These are phyloP conservation scores for Adineta ricciae DNA, from an alignment of 2,888 invertebrate species.

Conservation along the genomic window DNA sequence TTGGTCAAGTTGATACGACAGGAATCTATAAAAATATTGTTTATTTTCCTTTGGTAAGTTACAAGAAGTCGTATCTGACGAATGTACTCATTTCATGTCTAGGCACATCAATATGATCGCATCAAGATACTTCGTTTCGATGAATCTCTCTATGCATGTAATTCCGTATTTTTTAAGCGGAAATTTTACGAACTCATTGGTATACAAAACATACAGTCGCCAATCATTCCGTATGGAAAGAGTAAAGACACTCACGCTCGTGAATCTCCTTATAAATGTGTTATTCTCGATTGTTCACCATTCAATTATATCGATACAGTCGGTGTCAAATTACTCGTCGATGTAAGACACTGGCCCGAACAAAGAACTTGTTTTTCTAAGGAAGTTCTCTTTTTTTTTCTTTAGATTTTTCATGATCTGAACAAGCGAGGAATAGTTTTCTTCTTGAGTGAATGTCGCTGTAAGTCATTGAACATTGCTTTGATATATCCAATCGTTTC, in stretches of 20 bases:
- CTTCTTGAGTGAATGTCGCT: not conserved
- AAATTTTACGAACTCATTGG: not conserved
- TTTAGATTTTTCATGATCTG: not conserved
- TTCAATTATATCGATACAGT: slow-evolving; percentile 45
- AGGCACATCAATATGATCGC: not conserved
- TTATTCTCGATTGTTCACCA: slow-evolving; percentile 49
- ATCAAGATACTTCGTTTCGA: slow-evolving; percentile 7
- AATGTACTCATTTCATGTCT: no score
- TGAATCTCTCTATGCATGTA: slow-evolving; percentile 1
- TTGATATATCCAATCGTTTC: not conserved
- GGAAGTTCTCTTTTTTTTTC: not conserved
- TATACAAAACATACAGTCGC: not conserved
- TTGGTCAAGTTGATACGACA: not conserved
- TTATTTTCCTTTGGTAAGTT: not conserved
- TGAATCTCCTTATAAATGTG: slow-evolving; percentile 9
- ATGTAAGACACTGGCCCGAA: slow-evolving; percentile 40
- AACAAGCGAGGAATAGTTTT: not conserved
- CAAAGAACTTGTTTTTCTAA: not conserved
- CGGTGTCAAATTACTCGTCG: slow-evolving; percentile 42
- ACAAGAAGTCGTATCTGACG: no score
- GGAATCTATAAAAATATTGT: not conserved
- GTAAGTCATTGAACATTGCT: not conserved
- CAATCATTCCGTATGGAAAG: not conserved
- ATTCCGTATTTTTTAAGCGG: not conserved
- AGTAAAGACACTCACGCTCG: not conserved